Evolutionary conservation across 2,113 vertebrate genomes (phyloP).

Genomic region (Plestiodon gilberti): DNA sequence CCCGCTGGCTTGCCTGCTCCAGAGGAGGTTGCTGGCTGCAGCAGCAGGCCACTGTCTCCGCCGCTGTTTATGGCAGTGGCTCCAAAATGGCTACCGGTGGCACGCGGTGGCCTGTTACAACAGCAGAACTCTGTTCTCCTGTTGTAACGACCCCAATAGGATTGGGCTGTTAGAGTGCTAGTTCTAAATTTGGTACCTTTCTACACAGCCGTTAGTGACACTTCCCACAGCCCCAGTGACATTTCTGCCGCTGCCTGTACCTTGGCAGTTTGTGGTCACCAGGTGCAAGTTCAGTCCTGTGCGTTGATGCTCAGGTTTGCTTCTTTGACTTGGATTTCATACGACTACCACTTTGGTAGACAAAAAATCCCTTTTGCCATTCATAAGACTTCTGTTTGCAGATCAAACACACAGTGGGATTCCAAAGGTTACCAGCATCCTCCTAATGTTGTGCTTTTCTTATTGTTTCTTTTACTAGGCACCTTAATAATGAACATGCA

Average conservation of each 20-base stretch:
- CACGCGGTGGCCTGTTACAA: too few relatives aligned
- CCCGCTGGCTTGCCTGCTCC: too few relatives aligned
- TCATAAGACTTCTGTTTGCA: slow-evolving; percentile 1
- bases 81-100: too few relatives aligned
- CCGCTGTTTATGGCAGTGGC: too few relatives aligned
- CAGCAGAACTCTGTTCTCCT: too few relatives aligned
- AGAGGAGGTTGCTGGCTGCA: too few relatives aligned
- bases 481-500: slow-evolving; percentile 98
- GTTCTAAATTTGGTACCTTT: not conserved
- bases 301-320: not conserved
- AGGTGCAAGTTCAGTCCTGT: not conserved
- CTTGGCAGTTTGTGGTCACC: not conserved
- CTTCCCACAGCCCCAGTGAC: not conserved
- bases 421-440: not conserved
- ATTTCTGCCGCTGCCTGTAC: too few relatives aligned
- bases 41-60: too few relatives aligned
- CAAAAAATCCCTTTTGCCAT: not conserved
- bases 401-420: slow-evolving; percentile 7
- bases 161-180: too few relatives aligned
- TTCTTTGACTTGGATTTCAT: not conserved
- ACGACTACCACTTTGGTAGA: not conserved
- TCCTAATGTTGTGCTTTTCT: slow-evolving; percentile 34
- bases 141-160: too few relatives aligned
- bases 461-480: slow-evolving; percentile 79
- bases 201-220: not conserved